Evolutionary conservation across 2,113 vertebrate genomes (phyloP).

Genomic region (Ammodytes marinus): DNA sequence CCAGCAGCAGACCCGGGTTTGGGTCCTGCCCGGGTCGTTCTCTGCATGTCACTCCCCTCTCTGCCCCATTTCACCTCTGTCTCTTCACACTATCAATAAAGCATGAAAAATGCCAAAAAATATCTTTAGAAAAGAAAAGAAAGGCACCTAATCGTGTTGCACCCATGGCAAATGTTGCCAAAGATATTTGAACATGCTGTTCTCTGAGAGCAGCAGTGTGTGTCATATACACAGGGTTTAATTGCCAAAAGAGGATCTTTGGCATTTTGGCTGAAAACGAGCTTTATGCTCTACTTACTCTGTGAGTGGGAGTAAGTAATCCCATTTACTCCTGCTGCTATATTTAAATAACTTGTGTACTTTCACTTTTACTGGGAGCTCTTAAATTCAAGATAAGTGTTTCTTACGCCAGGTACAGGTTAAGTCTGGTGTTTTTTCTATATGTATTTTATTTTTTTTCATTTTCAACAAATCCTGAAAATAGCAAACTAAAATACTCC

Average conservation of each 20-base stretch:
- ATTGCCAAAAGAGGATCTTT: constrained; percentile 8
- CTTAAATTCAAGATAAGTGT: background rate
- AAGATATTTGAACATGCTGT: constrained; percentile 50
- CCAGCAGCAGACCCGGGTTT: too few species aligned
- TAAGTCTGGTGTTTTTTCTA: background rate
- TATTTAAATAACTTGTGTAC: background rate
- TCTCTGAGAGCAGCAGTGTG: constrained; percentile 4
- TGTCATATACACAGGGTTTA: constrained; percentile 29
- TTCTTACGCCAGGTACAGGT: background rate
- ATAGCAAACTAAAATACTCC: background rate
- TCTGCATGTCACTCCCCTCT: too few species aligned
- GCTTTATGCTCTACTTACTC: background rate
- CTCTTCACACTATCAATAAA: too few species aligned
- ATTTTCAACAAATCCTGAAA: background rate
- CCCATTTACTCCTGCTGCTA: background rate
- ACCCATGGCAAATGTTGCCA: constrained; percentile 32
- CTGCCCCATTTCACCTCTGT: too few species aligned
- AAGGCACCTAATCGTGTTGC: constrained; percentile 4
- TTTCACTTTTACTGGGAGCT: background rate
- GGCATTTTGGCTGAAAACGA: constrained; percentile 24
- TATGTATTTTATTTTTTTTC: background rate
- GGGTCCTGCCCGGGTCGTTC: too few species aligned
- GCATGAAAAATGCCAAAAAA: too few species aligned
- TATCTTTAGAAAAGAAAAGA: too few species aligned
- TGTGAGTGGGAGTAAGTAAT: background rate